phyloP scores from a whole-genome alignment of 2,113 vertebrate genomes.

The Terrapene triunguis region DNA sequence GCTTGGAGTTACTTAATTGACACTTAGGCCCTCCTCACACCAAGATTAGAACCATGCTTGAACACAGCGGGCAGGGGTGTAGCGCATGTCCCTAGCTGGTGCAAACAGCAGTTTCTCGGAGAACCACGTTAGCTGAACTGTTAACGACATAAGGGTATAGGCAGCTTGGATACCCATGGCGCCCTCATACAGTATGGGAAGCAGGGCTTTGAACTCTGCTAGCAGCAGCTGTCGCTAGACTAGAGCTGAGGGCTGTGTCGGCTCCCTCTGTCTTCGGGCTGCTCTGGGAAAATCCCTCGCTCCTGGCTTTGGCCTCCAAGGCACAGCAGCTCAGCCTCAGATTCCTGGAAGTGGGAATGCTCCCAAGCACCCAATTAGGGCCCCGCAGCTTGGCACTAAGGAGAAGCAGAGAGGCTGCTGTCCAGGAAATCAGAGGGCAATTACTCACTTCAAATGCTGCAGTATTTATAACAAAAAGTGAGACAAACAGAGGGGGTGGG shows the following conservation, averaged over 20 bases:
- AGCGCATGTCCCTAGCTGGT: not conserved
- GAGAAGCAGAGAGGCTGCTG: not conserved
- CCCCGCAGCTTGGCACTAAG: not conserved
- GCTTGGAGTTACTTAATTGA: not conserved
- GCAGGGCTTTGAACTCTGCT: not conserved
- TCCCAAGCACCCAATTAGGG: not conserved
- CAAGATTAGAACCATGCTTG: not conserved
- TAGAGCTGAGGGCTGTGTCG: not conserved
- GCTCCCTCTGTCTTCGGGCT: not conserved
- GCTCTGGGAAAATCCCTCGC: not conserved
- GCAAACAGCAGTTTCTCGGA: not conserved
- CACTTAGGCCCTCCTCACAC: not conserved
- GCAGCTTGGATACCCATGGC: not conserved
- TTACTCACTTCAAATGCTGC: not conserved
- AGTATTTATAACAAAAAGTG: not conserved
- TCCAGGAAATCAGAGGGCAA: not conserved
- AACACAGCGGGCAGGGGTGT: not conserved
- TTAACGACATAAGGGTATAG: accelerated
- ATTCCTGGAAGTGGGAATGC: not conserved
- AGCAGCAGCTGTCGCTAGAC: not conserved
- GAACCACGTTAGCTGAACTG: not conserved
- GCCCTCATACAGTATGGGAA: not conserved
- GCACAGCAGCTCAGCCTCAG: not conserved
- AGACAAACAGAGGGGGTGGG: not conserved
- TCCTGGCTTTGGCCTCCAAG: not conserved